Evolutionary conservation across 2,113 vertebrate species (phyloP), one percentile per base, ranked within the genome.

Genomic region (Sialia sialis): DNA sequence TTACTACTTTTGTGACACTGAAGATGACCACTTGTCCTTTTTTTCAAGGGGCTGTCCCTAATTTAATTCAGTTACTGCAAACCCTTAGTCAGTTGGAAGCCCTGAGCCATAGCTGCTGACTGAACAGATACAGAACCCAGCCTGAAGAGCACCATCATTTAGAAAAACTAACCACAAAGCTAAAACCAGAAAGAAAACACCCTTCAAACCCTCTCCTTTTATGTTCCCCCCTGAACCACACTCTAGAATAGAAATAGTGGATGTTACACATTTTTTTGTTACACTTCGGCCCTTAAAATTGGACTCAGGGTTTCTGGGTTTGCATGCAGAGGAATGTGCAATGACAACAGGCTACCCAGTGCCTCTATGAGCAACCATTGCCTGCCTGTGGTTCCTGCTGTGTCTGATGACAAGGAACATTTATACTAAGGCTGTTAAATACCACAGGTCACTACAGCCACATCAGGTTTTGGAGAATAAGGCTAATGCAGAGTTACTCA

Each of bases 341-440:
- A 19, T 3, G 25, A 63, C 66, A 78, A n/a, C 9, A 60, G 62
- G 23, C n/a, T 34, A 14, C 15, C 19, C 32, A 51, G 55, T 6
- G 12, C 27, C 54, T 39, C 43, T 56, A 54, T 43, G 70, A 87
- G 32, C 20, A 43, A 14, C 16, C 30, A 19, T 34, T 4, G 18
- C 36, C 55, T 34, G 51, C 39, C 30, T 4, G 7, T 4, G 21
- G 62, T 22, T 27, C 51, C 82, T 70, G 49, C 39, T 0, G 0
- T 5, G 15, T 30, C 59, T 1, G 0, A 17, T 44, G 59, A 54
- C 41, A 39, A 44, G 41, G 12, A 54, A 23, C 15, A n/a, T 11
- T 55, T 51, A 32, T 16, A 2, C 14, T 16, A 39, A 68, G 14
- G 29, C 58, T 83, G 72, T 58, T 46, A 59, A 67, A 85, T 20